Base-by-base conservation (phyloP, 2,113 vertebrate genomes). In the Octodon degus region DNA sequence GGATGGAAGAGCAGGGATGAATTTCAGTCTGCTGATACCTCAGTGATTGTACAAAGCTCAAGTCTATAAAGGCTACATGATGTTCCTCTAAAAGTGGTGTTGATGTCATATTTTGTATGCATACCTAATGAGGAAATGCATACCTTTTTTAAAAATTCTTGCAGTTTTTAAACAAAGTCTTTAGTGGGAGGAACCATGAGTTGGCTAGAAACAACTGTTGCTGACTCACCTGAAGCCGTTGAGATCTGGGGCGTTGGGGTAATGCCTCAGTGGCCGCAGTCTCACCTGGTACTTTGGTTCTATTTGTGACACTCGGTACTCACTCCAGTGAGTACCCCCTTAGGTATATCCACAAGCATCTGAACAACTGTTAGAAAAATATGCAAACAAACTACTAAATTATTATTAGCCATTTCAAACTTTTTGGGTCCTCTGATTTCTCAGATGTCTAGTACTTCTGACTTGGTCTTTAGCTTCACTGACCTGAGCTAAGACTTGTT, bases 111-210 rank as follows among this genome's bases (percentile, higher is more conserved):
- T 80, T 93, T 83, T 50, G 9, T 76, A 24, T 83, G 43, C 19
- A 16, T 74, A 43, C n/a, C n/a, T 76, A 80, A 25, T 40, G 50
- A 90, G 74, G 87, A 91, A 83, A 55, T 83, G 24, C 30, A 82
- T 53, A 30, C 17, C 32, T 77, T 97, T 97, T 77, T 14, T 0
- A 25, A 20, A n/a, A 90, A 70, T 47, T 89, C 14, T 94, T 76
- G 50, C 60, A 68, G n/a, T 53, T 92, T 96, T 72, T 67, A 70
- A 79, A 82, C 43, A n/a, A 90, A 82, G 86, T 91, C 40, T 40
- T 65, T 89, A 30, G 92, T 70, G 85, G 17, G 58, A 81, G 63
- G 40, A 95, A 63, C 47, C 43, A 40, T 77, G 34, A 77, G 43
- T 81, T 58, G 86, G 24, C 34, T 10, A 7, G 74, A 88, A 95